A percentile compares a stretch with the other conserved stretches of the same genome.
These are phyloP conservation scores for Myrmecophaga tridactyla DNA, from an alignment of 2,113 vertebrate species.

Conservation along the genomic window DNA sequence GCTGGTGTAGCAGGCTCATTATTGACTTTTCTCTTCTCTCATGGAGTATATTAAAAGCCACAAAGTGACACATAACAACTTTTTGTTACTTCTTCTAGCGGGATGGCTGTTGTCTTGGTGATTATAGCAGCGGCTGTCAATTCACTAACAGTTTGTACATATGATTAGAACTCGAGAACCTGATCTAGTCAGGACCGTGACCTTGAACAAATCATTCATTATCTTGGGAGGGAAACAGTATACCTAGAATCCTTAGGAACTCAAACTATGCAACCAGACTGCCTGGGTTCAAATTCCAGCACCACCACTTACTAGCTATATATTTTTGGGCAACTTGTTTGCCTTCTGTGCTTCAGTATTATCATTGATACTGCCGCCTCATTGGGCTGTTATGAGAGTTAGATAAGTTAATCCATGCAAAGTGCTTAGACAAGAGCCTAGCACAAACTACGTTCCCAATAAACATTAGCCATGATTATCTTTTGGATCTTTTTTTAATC, in stretches of 20 bases:
- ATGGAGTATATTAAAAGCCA: background rate
- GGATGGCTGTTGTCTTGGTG: background rate
- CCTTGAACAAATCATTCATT: background rate
- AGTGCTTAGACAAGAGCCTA: background rate
- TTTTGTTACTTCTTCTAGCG: slow-evolving; percentile 36
- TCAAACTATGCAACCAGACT: background rate
- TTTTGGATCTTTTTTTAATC: background rate
- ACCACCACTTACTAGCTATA: background rate
- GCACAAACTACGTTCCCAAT: background rate
- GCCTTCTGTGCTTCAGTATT: background rate
- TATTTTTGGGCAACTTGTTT: slow-evolving; percentile 14
- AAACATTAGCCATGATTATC: background rate
- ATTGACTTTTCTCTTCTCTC: slow-evolving; percentile 20
- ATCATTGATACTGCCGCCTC: background rate
- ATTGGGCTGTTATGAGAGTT: background rate
- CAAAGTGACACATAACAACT: slow-evolving; percentile 4
- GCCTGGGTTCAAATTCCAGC: background rate
- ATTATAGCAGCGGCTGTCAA: background rate
- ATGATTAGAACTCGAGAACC: slow-evolving; percentile 10
- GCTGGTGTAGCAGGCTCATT: background rate
- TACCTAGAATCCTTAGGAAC: background rate
- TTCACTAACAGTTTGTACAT: background rate
- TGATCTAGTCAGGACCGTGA: background rate
- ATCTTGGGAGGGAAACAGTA: background rate
- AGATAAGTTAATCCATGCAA: slow-evolving; percentile 33